Base-by-base conservation (phyloP, 2,113 vertebrate species). In the Muntiacus muntjak region DNA sequence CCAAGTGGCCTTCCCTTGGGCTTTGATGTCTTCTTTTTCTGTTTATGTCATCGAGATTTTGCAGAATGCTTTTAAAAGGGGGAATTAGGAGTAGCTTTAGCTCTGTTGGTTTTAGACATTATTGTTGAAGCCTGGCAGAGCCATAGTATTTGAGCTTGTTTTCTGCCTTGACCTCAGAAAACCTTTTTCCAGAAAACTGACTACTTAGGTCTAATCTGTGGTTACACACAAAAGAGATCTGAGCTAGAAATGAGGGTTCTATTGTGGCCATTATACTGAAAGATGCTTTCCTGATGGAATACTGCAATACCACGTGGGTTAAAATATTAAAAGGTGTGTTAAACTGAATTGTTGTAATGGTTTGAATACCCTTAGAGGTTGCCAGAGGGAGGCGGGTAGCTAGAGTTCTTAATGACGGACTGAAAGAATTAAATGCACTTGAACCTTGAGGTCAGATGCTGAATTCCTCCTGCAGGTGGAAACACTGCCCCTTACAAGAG, bases 381-480 rank as follows among this genome's bases (percentile, higher is more conserved):
- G 91, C 64, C 78, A 43, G 71, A 43, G 36, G 47, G 54, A 64
- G 40, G 62, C 5, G 10, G n/a, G 67, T 52, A 83, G 50, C 95
- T 55, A 9, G 40, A 64, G 67, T 87, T 88, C 85, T 87, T 60
- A 76, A 81, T 54, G 89, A 82, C 67, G 5, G 14, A 67, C 76
- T 85, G 84, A 83, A 97, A 96, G 54, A 94, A n/a, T 71, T 54
- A 97, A 97, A 93, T 62, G 40, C 33, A 40, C 85, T 90, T 43
- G 84, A 47, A 89, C 92, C 19, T 92, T 11, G 45, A 11, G 96
- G 97, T 95, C 97, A 96, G 71, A 94, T 50, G 93, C 87, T 64
- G 43, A 95, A 97, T 98, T 98, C 97, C 86, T 96, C 91, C 57
- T 92, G 91, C 95, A 98, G 97, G 97, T 98, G 98, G 95, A 95